Base-by-base conservation (phyloP, 37 sponge, comb jelly and placozoan species). In the Aphrocallistes beatrix region DNA sequence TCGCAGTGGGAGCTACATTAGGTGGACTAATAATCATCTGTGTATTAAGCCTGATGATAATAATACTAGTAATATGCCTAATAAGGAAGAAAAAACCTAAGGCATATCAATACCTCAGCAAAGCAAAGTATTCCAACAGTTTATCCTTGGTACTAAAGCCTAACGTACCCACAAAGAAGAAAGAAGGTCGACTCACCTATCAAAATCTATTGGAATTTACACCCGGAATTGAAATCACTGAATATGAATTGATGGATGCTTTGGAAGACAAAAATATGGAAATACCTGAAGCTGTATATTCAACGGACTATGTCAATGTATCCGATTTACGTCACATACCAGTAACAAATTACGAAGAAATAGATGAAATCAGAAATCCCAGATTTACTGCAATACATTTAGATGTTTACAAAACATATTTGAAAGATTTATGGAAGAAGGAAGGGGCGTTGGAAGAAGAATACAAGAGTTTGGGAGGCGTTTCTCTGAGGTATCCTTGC, bases 81-180 rank as follows among this genome's bases (percentile, higher is more conserved):
- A 60, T 60, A 60, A 21, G 21, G 32, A 60, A 60, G 21, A 60
- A 30, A 60, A 60, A 60, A 60, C 75, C 75, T 28, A 60, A 60
- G 75, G 75, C 10, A 60, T 60, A 60, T 13, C 75, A 60, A 60
- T 60, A 60, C 75, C 34, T 60, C 25, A 60, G 75, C 21, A 60
- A 60, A 60, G n/a, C n/a, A 19, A 60, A 60, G n/a, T 60, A 60
- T 30, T 60, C 75, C 34, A 60, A 60, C 75, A 60, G 75, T 60
- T 30, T 60, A 60, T 32, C 75, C n/a, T 6, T 28, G 3, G 75
- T 30, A 60, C 10, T 60, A 25, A 19, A 19, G 3, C 75, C 75
- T 3, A 6, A 8, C 25, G n/a, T 8, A 21, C 28, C n/a, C 25
- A 25, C 32, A 3, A 60, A 60, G n/a, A 21, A 13, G 17, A 60